Percentiles rank a stretch among this genome's conserved stretches.
Evolutionary conservation across 2,888 invertebrate genomes (phyloP).

Genomic region (Neoascia interrupta): DNA sequence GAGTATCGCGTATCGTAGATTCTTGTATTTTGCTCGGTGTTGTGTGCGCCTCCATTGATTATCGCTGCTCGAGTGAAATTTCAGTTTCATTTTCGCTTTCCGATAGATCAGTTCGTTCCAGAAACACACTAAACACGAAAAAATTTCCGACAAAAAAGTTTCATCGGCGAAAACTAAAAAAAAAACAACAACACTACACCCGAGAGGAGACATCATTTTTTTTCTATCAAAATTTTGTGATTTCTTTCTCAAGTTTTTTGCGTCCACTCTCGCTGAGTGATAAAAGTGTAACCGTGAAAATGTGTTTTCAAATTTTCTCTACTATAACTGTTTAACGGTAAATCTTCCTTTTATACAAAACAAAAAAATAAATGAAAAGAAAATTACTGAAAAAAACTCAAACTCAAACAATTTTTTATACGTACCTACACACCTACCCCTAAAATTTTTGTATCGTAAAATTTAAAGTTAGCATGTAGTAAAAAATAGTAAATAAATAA

Average conservation of each 20-base stretch:
- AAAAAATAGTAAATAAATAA: conserved; percentile 9
- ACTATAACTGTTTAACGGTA: conserved; percentile 62
- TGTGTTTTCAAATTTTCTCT: conserved; percentile 39
- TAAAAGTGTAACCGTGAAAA: conserved; percentile 6
- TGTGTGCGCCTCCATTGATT: conserved; percentile 71
- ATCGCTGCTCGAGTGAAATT: conserved; percentile 71
- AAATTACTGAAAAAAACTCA: conserved; percentile 13
- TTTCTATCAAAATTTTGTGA: conserved; percentile 41
- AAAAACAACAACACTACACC: conserved; percentile 36
- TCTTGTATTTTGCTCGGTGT: conserved; percentile 58
- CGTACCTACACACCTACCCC: conserved; percentile 34
- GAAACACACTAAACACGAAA: conserved; percentile 70
- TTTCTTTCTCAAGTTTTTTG: neutral
- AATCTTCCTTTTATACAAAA: conserved; percentile 39
- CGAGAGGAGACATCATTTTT: conserved; percentile 42
- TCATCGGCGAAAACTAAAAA: conserved; percentile 60
- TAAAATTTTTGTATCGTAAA: conserved; percentile 33
- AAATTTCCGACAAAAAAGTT: conserved; percentile 58
- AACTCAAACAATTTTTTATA: conserved; percentile 51
- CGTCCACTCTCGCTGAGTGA: conserved; percentile 37
- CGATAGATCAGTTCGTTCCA: conserved; percentile 76
- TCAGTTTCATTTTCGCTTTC: conserved; percentile 80
- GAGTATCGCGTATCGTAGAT: conserved; percentile 58
- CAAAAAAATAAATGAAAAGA: neutral
- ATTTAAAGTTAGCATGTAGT: neutral